Base-by-base conservation (phyloP, 2,888 invertebrate species). In the Achlya flavicornis region DNA sequence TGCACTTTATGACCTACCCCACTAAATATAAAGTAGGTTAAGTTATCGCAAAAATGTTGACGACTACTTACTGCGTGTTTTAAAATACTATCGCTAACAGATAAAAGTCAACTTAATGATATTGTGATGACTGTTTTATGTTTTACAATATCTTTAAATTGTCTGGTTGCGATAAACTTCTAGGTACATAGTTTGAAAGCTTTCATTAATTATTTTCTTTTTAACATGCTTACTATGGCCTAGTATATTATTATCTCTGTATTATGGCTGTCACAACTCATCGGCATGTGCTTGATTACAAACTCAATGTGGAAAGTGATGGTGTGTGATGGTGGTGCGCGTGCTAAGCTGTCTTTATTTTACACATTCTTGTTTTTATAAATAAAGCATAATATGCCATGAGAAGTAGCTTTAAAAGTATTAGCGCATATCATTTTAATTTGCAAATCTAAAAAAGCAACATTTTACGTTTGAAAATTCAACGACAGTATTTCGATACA, bases 31-130 rank as follows among this genome's bases (percentile, higher is more conserved):
- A 38, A 38, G 12, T 3, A 41, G 12, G 41, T 41, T 12, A 41
- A 59, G 11, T 38, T 35, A 33, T 32, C 33, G 76, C 67, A 74
- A 70, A 73, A 66, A 75, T 73, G 69, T 72, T 72, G 68, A 75
- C 66, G 72, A 75, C 68, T 59, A 61, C 57, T 68, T 59, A 61
- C 57, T 68, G 33, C 66, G 67, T 61, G 63, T 65, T 65, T 72
- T 64, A 62, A 41, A 60, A 68, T 46, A 41, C 46, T 48, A 53
- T 46, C 16, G 5, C 19, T 19, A 10, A 1, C 32, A 46, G 66
- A 68, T 66, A 72, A 66, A 11, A 53, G 32, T 61, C 33, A 60
- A n/a, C 43, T 57, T 67, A 75, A 75, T 67, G 66, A 66, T 58
- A 60, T 68, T 69, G 69, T 70, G 65, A 75, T 72, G 70, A 64